Evolutionary conservation across 2,888 invertebrate species (phyloP), one percentile per base, ranked within the genome.

Genomic region (Drosophila paranaensis): DNA sequence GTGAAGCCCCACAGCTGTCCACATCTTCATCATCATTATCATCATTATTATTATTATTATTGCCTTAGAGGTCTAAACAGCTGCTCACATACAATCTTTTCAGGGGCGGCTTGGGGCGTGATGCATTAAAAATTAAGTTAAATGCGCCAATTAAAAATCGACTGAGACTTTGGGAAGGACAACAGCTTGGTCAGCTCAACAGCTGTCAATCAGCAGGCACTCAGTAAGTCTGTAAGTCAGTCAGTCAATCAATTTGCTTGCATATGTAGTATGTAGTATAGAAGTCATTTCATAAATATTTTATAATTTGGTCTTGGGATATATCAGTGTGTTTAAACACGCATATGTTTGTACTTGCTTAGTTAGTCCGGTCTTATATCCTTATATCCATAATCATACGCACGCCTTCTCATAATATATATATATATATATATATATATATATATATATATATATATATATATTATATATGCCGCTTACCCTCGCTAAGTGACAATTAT

Each of bases 401-500:
- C 25, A 39, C 27, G 53, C 16, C 48, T 45, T 51, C 20, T 13
- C 51, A 20, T 35, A 2, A 10, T 46, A 0, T 27, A 27, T 33
- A 16, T 25, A 8, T 8, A 2, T 20, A 9, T 27, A 20, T 35
- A 2, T 20, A 10, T 46, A 0, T 27, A 27, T 33, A 16, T 25
- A 8, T 8, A 2, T 20, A 9, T 27, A 20, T 43, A 33, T 42
- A 27, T 27, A 9, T 2, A 27, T 16, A 33, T 33, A 35, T 35
- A 33, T 46, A 46, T 45, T 42, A 3, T 13, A 30, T 33, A 48
- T 56, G 40, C 42, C 63, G 64, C 60, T 71, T 62, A 48, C 72
- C 67, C 55, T 46, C 74, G 71, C 83, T 81, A 83, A 85, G 89
- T 85, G 84, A 89, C 84, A 85, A 89, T 85, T 87, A 87, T 89